Base-by-base conservation (phyloP, 2,797 vertebrate species). In the Bufotes viridis region DNA sequence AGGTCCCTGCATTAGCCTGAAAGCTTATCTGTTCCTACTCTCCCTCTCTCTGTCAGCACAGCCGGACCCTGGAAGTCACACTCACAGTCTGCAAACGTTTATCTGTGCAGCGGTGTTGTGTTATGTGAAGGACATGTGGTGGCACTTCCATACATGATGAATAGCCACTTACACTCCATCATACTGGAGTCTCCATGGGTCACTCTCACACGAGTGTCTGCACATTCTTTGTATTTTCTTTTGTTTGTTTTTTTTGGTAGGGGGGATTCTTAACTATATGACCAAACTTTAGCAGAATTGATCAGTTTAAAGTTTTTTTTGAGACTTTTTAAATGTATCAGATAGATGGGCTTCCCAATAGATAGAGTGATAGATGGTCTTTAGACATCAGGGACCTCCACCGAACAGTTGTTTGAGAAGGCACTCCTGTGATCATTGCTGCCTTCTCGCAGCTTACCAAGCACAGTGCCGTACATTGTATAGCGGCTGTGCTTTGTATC, bases 51-150 rank as follows among this genome's bases (percentile, higher is more conserved):
- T 86, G 79, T 86, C 79, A 86, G 61, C 72, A 78, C 79, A 82
- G 79, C 72, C 72, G 79, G 55, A 49, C 51, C 82, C 22, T 82
- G 80, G 69, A 78, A 89, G 84, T 86, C 70, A 69, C 88, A 86
- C 87, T 81, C 67, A 57, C 51, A 86, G 86, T 79, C 84, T 86
- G 79, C 79, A 86, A 86, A 78, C 61, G 57, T 89, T 89, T 89
- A 89, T 89, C 88, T 86, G 72, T 49, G n/a, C 22, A 49, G 14
- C 26, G 29, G 84, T 83, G 70, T 82, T 85, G 24, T 82, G 83
- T 79, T 89, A 78, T 82, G 49, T 26, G 58, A 26, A 78, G 74
- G 84, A 70, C 57, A 81, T 78, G 72, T 86, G 72, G 82, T 86
- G 79, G 79, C 78, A 86, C 72, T 82, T 82, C 61, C 72, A 34